phyloP scores from a whole-genome alignment of 2,113 vertebrate species.

The Aleadryas rufinucha region DNA sequence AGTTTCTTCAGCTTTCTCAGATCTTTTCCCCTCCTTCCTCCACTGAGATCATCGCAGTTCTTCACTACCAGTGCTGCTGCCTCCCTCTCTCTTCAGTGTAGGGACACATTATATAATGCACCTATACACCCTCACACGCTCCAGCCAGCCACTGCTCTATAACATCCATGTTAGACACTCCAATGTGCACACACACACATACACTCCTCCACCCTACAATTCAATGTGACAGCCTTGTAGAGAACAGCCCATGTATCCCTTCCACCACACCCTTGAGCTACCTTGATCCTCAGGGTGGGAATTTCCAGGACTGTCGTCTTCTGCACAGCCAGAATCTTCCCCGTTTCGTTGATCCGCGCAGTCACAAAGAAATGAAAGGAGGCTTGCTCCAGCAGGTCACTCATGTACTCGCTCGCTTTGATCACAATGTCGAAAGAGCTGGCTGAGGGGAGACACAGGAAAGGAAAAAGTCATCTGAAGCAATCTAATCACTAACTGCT shows the following conservation, averaged over 20 bases:
- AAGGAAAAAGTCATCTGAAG: neutral
- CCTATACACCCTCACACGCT: neutral
- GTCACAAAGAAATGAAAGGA: slow-evolving; percentile 90
- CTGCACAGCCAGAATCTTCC: slow-evolving; percentile 82
- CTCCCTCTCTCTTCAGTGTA: neutral
- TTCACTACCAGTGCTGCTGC: neutral
- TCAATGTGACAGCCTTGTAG: neutral
- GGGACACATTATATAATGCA: no score
- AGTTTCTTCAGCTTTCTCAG: neutral
- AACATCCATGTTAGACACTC: neutral
- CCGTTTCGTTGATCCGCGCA: slow-evolving; percentile 81
- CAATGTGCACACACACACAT: accelerated
- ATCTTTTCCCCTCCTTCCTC: neutral
- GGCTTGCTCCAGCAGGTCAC: slow-evolving; percentile 87
- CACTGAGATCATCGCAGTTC: neutral
- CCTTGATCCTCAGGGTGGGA: slow-evolving; percentile 82
- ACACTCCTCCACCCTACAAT: neutral
- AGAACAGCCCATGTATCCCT: accelerated
- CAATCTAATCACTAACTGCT: neutral
- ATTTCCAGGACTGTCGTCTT: slow-evolving; percentile 75
- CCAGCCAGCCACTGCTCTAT: neutral
- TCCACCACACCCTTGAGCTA: slow-evolving; percentile 41
- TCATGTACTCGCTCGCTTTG: slow-evolving; percentile 78
- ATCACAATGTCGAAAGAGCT: slow-evolving; percentile 72
- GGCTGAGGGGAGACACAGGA: slow-evolving; percentile 66